Percentiles rank a stretch among this genome's conserved stretches.
Evolutionary conservation across 2,113 vertebrate genomes (phyloP).

Genomic region (Hippocampus comes): DNA sequence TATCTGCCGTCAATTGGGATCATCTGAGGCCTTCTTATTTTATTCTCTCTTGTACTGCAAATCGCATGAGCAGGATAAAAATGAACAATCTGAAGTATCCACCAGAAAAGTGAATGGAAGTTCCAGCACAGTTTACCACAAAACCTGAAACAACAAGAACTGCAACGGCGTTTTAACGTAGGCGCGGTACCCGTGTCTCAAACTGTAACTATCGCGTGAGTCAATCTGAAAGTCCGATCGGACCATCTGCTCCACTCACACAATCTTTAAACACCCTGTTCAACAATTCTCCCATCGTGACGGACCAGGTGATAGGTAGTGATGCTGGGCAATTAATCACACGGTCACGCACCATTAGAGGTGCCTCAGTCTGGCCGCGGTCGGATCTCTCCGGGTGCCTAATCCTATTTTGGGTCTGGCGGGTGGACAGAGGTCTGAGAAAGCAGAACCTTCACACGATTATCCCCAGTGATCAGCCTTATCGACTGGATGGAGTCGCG

Average conservation of each 20-base stretch:
- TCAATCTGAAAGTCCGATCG: background rate
- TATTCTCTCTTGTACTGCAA: too few relatives aligned
- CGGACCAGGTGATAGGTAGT: background rate
- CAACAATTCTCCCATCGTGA: background rate
- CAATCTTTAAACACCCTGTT: background rate
- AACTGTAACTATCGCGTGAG: background rate
- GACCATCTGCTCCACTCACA: background rate
- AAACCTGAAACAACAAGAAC: too few relatives aligned
- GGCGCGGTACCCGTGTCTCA: too few relatives aligned
- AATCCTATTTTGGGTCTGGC: background rate
- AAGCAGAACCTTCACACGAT: background rate
- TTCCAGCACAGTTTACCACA: background rate
- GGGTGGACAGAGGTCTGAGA: background rate
- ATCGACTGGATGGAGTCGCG: background rate
- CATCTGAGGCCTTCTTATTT: conserved; percentile 28
- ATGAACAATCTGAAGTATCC: background rate
- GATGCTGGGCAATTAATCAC: background rate
- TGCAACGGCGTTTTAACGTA: background rate
- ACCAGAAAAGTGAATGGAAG: background rate
- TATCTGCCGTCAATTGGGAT: conserved; percentile 41
- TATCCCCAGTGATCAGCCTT: background rate
- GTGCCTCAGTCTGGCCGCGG: background rate
- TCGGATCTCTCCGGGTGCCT: background rate
- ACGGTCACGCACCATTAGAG: too few relatives aligned
- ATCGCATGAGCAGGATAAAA: too few relatives aligned